phyloP scores from a whole-genome alignment of 2,113 vertebrate genomes.

The Dissostichus mawsoni region DNA sequence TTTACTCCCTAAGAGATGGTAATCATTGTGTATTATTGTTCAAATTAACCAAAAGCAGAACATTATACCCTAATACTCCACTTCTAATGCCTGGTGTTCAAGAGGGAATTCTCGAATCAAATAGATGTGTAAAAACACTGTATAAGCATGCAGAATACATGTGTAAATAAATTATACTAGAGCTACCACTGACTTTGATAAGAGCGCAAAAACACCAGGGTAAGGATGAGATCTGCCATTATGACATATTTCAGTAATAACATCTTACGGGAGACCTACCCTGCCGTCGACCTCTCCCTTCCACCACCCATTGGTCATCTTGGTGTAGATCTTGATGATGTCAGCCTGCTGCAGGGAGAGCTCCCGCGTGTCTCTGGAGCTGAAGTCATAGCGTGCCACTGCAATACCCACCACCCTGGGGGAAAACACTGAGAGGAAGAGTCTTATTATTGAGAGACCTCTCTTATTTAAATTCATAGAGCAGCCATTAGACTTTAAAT shows the following conservation, averaged over 20 bases:
- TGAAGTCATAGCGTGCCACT: constrained; percentile 94
- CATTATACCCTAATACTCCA: too few species aligned
- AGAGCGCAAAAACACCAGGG: background rate
- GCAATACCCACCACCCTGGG: constrained; percentile 91
- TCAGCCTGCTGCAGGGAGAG: constrained; percentile 92
- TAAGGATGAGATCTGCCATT: background rate
- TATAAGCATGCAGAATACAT: background rate
- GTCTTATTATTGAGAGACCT: background rate
- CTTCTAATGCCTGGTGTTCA: background rate
- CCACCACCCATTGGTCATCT: constrained; percentile 96
- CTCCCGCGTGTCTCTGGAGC: constrained; percentile 91
- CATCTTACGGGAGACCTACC: constrained; percentile 55
- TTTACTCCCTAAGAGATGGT: background rate
- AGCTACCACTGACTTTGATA: background rate
- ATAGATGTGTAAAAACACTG: background rate
- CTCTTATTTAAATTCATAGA: background rate
- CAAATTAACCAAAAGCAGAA: background rate
- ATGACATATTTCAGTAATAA: background rate
- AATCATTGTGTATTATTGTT: background rate
- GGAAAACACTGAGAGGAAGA: constrained; percentile 85
- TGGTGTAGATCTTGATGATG: constrained; percentile 92
- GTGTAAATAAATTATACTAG: background rate
- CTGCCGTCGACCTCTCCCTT: constrained; percentile 90
- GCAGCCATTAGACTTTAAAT: background rate
- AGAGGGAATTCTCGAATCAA: background rate